Base-by-base conservation (phyloP, 2,888 invertebrate genomes). In the Dryobota labecula region DNA sequence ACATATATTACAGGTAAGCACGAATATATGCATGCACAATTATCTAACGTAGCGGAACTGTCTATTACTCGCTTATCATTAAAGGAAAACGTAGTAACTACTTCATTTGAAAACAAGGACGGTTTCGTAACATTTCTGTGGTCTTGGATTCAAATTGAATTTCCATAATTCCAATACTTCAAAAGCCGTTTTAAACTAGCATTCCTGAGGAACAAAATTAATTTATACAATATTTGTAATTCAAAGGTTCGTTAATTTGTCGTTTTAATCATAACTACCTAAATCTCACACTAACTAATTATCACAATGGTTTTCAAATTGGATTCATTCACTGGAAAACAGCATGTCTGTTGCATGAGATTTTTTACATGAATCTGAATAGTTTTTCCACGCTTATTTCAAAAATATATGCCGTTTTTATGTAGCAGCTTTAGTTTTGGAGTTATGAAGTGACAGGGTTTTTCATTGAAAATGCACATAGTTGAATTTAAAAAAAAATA, bases 1-100 rank as follows among this genome's bases (percentile, higher is more conserved):
- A 83, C 99, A 99, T 95, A 99, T 99, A 93, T 97, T 99, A 85
- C 99, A 99, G 98, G 99, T 99, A 76, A 62, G 53, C 13, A 65
- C 18, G n/a, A 61, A 27, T 51, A 18, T 38, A 33, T 38, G 3
- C n/a, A 15, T 54, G 18, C 49, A 56, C 15, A 9, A 9, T 70
- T 71, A 76, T 67, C 64, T 43, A 13, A n/a, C 33, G n/a, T 38
- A 76, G 33, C 70, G 64, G 67, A 80, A 80, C 72, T 57, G 6
- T 9, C 36, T 65, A 70, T 66, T 51, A 47, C 11, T 30, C 6
- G 24, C 38, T 54, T 75, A 70, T 49, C 74, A 47, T 49, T 45
- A 24, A 5, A 60, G n/a, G n/a, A 43, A 20, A 51, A 61, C 9
- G n/a, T 41, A 13, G 61, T 33, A 27, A 36, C 30, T 38, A 30